Percentiles rank a stretch among this genome's conserved stretches.
Conservation (phyloP, 2,888 invertebrate genomes). For the Cantharis rustica region DNA sequence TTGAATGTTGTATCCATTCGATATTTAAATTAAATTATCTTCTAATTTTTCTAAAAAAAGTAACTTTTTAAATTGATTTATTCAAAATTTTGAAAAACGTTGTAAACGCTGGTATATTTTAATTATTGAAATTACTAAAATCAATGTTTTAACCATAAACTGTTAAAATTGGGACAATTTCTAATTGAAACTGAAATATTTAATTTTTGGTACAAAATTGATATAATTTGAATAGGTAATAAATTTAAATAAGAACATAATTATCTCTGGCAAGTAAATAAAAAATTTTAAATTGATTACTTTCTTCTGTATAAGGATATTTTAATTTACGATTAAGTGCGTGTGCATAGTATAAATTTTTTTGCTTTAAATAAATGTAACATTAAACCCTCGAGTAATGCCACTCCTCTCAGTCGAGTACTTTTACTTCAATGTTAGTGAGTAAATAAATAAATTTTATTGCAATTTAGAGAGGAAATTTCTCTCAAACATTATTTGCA, state of each 20-base stretch:
- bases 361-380: slow-evolving; percentile 4
- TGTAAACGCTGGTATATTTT: no score
- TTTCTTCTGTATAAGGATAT: slow-evolving; percentile 4
- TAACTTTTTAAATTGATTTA: no score
- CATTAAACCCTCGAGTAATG: neutral
- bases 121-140: neutral
- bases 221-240: neutral
- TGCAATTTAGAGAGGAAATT: slow-evolving; percentile 14
- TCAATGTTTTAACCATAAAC: neutral
- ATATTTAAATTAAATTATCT: no score
- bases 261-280: neutral
- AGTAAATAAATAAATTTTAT: neutral
- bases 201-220: neutral
- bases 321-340: neutral
- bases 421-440: neutral
- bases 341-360: neutral
- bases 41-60: no score
- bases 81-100: no score
- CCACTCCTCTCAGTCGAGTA: slow-evolving; percentile 4
- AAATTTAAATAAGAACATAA: neutral
- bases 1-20: no score
- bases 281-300: neutral
- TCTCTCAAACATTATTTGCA: slow-evolving; percentile 12
- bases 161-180: neutral
- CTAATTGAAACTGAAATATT: neutral